These are phyloP conservation scores for Euleptes europaea DNA, from an alignment of 2,113 vertebrate genomes.

Conservation along the genomic window DNA sequence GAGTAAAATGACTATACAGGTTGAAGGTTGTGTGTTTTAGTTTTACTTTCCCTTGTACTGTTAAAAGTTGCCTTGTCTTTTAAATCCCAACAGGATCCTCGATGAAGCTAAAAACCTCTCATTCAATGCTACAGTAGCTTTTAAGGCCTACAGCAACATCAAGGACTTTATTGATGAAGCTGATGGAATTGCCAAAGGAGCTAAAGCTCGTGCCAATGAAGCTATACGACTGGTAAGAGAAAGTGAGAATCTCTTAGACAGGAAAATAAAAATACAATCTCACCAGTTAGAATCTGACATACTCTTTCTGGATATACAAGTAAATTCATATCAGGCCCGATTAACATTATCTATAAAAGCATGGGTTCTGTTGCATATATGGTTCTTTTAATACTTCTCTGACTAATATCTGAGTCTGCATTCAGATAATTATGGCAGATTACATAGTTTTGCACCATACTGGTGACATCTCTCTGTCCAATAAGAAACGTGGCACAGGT, in stretches of 20 bases:
- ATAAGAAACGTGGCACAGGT: background rate
- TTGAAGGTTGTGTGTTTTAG: background rate
- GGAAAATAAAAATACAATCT: background rate
- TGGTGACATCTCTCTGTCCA: background rate
- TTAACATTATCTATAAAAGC: background rate
- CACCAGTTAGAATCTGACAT: background rate
- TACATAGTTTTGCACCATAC: background rate
- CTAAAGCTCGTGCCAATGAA: conserved; percentile 83
- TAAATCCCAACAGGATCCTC: conserved; percentile 84
- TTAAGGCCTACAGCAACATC: conserved; percentile 96
- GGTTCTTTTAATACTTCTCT: background rate
- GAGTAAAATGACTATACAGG: background rate
- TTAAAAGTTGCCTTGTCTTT: conserved; percentile 45
- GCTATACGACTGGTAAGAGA: conserved; percentile 86
- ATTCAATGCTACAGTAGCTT: conserved; percentile 95
- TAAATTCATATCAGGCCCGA: background rate
- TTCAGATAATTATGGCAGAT: background rate
- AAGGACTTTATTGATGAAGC: conserved; percentile 88
- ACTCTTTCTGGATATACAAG: background rate
- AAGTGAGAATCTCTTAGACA: background rate
- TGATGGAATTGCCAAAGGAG: conserved; percentile 87
- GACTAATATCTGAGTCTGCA: background rate
- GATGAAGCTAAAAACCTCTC: conserved; percentile 94
- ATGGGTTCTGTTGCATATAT: no score
- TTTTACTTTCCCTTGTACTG: conserved; percentile 10